Percentiles rank a stretch among this genome's conserved stretches.
These are phyloP conservation scores for Scartelaos histophorus DNA, from an alignment of 2,113 vertebrate species.

Conservation along the genomic window DNA sequence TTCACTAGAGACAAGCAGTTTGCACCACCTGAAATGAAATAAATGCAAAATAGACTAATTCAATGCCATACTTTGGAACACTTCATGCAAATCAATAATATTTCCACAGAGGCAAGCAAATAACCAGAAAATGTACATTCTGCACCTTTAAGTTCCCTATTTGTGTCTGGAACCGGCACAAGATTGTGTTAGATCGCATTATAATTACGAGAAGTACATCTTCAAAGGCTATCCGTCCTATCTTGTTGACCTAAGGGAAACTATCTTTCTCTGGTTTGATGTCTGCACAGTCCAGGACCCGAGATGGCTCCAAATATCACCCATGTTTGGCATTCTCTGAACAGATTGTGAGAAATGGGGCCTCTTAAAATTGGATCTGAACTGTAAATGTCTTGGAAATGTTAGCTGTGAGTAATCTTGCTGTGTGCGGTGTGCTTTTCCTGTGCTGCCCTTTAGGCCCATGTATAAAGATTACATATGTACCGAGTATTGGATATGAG, in stretches of 20 bases:
- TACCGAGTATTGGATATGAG: not conserved
- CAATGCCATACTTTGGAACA: too few relatives aligned
- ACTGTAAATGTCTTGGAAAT: constrained; percentile 52
- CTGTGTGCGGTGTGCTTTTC: not conserved
- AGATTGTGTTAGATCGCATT: not conserved
- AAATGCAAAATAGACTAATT: too few relatives aligned
- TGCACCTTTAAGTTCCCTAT: too few relatives aligned
- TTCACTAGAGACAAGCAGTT: too few relatives aligned
- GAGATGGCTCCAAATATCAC: constrained; percentile 44
- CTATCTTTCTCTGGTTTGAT: not conserved
- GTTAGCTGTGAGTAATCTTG: constrained; percentile 32
- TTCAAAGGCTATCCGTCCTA: not conserved
- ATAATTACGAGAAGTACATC: not conserved
- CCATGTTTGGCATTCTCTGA: constrained; percentile 37
- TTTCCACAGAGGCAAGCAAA: not conserved
- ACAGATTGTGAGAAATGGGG: constrained; percentile 15
- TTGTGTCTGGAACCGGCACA: not conserved
- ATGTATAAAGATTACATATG: constrained; percentile 3
- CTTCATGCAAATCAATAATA: too few relatives aligned
- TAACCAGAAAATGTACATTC: too few relatives aligned
- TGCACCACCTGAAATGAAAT: too few relatives aligned
- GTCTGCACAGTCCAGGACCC: constrained; percentile 33
- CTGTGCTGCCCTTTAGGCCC: not conserved
- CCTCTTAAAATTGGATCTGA: constrained; percentile 43
- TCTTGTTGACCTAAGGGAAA: not conserved